Evolutionary conservation across 2,113 vertebrate genomes (phyloP), one percentile per base, ranked within the genome.

Genomic region (Ciconia stormi): DNA sequence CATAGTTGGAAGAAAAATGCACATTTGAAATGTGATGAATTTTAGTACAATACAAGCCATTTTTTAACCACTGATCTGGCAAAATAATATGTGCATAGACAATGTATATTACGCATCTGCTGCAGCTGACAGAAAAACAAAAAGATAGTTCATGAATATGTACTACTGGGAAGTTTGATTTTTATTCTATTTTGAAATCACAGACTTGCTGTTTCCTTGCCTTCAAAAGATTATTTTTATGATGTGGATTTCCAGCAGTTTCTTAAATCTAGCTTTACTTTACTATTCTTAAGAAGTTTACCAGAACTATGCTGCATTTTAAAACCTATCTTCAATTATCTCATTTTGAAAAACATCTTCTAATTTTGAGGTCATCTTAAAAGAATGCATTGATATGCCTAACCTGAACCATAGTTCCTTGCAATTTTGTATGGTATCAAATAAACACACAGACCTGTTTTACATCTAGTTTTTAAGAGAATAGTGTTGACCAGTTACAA

Each of bases 111-210:
- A 66, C 1, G 1, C 92, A 95, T 95, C 91, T 94, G 90, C 42
- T 94, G 76, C 96, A 95, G 84, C 94, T 97, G 96, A 94, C 84
- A 96, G 78, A 65, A 69, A 92, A 97, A 87, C 42, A 82, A 76
- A 86, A 84, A 87, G 36, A 34, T 22, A 77, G 50, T 52, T 93
- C 96, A 96, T 98, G 92, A 97, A 97, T 97, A 97, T 97, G 87
- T 83, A 94, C 58, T 72, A 47, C 88, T 69, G 30, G 44, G 47
- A 89, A 95, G 93, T 92, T 77, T 82, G 50, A 90, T 85, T 91
- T 96, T 94, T 96, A 71, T 92, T 95, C 62, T 94, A 36, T 87
- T 94, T 94, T 93, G 26, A 92, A 95, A 94, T 92, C 38, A 87
- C 9, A 92, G 30, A 32, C 84, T 91, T 96, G 30, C 63, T 82